These are phyloP conservation scores for Mactra quadrangularis DNA, from an alignment of 1,140 invertebrate species.

Conservation along the genomic window DNA sequence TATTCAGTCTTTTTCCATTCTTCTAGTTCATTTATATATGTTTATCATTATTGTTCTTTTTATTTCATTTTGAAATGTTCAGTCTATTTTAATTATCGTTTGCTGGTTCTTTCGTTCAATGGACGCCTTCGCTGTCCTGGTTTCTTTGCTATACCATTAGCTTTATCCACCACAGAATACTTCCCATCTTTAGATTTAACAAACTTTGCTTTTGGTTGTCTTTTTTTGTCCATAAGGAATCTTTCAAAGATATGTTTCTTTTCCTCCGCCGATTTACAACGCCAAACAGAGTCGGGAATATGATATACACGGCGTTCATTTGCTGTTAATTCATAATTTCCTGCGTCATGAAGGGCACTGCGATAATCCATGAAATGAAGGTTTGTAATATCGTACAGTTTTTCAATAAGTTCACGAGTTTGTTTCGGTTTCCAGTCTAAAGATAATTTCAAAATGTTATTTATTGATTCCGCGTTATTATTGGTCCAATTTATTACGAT, in stretches of 20 bases:
- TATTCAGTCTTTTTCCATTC: too few relatives aligned
- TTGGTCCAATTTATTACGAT: constrained; percentile 55
- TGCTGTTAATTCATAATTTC: neutral
- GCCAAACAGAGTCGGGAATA: constrained; percentile 3
- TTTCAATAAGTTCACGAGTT: neutral
- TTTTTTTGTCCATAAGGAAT: neutral
- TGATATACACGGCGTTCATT: neutral
- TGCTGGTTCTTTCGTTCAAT: too few relatives aligned
- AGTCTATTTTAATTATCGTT: too few relatives aligned
- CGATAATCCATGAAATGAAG: constrained; percentile 28
- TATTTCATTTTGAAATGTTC: too few relatives aligned
- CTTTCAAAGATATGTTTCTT: neutral
- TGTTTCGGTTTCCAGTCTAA: constrained; percentile 8
- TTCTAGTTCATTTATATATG: too few relatives aligned
- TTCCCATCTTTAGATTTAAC: too few relatives aligned
- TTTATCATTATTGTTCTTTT: too few relatives aligned
- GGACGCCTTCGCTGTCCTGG: too few relatives aligned
- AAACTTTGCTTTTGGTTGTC: too few relatives aligned
- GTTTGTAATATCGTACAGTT: constrained; percentile 3
- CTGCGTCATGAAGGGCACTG: constrained; percentile 6
- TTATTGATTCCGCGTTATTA: constrained; percentile 39
- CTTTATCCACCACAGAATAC: constrained; percentile 12
- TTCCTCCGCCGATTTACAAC: constrained; percentile 6
- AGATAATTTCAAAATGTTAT: constrained; percentile 15
- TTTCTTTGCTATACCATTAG: constrained; percentile 15